Conservation (phyloP, 2,113 vertebrate genomes). For the Crotalus helleri region DNA sequence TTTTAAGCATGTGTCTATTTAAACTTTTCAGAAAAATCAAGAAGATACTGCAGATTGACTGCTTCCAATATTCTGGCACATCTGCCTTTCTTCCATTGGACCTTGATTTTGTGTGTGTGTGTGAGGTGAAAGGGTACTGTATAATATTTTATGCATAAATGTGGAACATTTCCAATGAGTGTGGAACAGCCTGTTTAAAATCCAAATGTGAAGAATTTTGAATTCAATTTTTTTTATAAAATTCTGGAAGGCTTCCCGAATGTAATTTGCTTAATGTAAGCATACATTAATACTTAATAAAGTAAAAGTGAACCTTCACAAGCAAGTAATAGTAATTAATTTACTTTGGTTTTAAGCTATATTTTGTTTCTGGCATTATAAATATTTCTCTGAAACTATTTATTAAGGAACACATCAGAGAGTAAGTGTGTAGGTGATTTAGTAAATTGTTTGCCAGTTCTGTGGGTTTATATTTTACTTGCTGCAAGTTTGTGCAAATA, state of each 20-base stretch:
- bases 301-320: no score
- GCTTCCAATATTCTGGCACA: not conserved
- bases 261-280: not conserved
- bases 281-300: no score
- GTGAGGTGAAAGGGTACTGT: not conserved
- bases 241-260: not conserved
- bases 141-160: not conserved
- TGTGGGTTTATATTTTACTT: no score
- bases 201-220: not conserved
- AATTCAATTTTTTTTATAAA: not conserved
- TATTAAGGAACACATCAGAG: not conserved
- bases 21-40: not conserved
- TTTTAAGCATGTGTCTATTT: not conserved
- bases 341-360: not conserved
- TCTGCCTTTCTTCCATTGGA: not conserved
- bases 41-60: not conserved
- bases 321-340: no score
- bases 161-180: not conserved
- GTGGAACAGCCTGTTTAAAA: not conserved
- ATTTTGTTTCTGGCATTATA: not conserved
- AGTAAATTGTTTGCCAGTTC: no score
- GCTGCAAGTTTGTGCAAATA: no score
- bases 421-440: no score
- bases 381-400: not conserved
- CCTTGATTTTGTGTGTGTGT: not conserved